A percentile compares a stretch with the other conserved stretches of the same genome.
These are phyloP conservation scores for Corythaeola cristata DNA, from an alignment of 2,113 vertebrate species.

Conservation along the genomic window DNA sequence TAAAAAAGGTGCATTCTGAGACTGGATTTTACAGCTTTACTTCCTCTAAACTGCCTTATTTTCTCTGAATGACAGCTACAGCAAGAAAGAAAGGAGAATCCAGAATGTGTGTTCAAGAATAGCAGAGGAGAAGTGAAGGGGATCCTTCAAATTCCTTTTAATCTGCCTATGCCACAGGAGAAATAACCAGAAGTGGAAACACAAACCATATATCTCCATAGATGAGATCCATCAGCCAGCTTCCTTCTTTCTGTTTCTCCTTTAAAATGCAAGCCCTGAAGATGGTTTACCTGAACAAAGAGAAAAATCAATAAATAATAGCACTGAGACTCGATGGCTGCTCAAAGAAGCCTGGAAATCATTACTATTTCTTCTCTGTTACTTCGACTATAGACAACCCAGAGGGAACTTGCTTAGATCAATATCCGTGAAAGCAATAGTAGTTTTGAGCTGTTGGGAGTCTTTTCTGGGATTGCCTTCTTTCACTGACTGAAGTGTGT, in stretches of 20 bases:
- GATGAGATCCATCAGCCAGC: neutral
- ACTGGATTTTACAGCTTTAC: neutral
- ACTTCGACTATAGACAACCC: neutral
- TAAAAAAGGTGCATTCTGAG: neutral
- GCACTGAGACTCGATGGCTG: neutral
- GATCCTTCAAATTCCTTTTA: neutral
- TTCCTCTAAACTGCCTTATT: neutral
- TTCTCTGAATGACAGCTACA: neutral
- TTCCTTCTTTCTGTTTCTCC: neutral
- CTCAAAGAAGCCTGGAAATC: neutral
- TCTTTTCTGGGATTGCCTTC: neutral
- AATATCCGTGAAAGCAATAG: neutral
- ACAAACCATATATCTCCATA: neutral
- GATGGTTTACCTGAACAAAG: neutral
- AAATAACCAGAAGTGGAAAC: neutral
- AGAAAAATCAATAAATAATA: neutral
- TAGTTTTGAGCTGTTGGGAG: neutral
- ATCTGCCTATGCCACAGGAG: too few species aligned
- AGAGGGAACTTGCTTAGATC: neutral
- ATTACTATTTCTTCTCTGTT: neutral
- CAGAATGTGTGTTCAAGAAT: neutral
- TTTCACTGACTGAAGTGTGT: neutral
- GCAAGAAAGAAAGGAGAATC: neutral
- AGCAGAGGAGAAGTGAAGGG: neutral
- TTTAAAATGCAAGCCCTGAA: neutral